Percentiles rank a stretch among this genome's conserved stretches.
Evolutionary conservation across 2,888 invertebrate species (phyloP).

Genomic region (Meganola albula): DNA sequence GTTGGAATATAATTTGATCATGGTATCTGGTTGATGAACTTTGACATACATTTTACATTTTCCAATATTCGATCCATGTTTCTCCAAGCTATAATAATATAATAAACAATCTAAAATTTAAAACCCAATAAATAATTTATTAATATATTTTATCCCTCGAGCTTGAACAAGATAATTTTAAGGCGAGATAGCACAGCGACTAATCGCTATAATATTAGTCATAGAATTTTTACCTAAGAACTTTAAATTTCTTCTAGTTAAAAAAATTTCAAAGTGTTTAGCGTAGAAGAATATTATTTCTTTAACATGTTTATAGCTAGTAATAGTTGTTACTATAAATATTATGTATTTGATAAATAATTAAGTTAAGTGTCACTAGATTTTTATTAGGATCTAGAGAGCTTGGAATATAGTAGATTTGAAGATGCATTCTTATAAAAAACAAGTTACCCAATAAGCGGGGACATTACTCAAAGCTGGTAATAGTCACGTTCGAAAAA

Average conservation of each 20-base stretch:
- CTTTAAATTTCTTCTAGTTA: conserved; percentile 51
- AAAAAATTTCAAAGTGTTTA: conserved; percentile 67
- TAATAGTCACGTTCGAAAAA: conserved; percentile 46
- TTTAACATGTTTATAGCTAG: conserved; percentile 65
- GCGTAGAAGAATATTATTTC: conserved; percentile 74
- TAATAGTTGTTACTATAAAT: conserved; percentile 47
- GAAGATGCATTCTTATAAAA: conserved; percentile 52
- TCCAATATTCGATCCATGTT: too few species aligned
- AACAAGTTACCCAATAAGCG: conserved; percentile 34
- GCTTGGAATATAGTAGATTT: conserved; percentile 49
- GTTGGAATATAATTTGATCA: too few species aligned
- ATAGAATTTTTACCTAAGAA: conserved; percentile 56
- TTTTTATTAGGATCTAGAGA: conserved; percentile 52
- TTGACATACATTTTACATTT: too few species aligned
- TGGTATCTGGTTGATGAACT: too few species aligned
- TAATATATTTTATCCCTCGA: conserved; percentile 32
- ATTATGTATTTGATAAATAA: conserved; percentile 44
- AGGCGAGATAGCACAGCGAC: conserved; percentile 54
- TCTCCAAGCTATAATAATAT: too few species aligned
- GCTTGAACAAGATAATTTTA: conserved; percentile 46
- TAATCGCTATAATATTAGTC: conserved; percentile 48
- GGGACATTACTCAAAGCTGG: conserved; percentile 30
- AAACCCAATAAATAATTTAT: too few species aligned
- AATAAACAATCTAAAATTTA: too few species aligned
- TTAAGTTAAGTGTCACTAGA: conserved; percentile 58